Conservation (phyloP, 2,797 vertebrate genomes). For the Labeo calbasu region DNA sequence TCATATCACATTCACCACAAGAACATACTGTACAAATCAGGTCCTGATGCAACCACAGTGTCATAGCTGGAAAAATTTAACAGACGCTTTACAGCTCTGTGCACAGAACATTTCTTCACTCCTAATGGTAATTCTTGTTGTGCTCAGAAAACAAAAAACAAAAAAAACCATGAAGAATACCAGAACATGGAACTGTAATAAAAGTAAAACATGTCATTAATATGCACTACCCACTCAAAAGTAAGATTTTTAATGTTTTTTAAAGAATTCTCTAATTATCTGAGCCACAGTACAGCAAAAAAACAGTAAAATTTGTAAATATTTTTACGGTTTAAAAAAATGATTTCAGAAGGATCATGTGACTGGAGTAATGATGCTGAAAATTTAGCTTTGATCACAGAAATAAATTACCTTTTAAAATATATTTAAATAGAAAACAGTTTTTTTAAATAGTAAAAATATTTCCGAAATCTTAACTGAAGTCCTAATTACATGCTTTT, state of each 20-base stretch:
- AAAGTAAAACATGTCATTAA: neutral
- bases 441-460: too few relatives aligned
- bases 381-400: too few relatives aligned
- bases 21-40: neutral
- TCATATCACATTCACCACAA: neutral
- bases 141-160: neutral
- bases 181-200: neutral
- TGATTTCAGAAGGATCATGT: too few relatives aligned
- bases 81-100: neutral
- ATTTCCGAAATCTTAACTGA: neutral
- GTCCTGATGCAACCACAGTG: neutral
- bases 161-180: neutral
- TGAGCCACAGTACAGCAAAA: too few relatives aligned
- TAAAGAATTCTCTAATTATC: too few relatives aligned
- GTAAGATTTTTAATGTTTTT: too few relatives aligned
- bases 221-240: too few relatives aligned
- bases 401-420: too few relatives aligned
- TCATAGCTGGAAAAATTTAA: neutral
- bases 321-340: too few relatives aligned
- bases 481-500: neutral
- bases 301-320: too few relatives aligned
- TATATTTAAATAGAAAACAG: too few relatives aligned
- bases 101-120: neutral
- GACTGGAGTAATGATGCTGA: too few relatives aligned
- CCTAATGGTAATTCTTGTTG: neutral